These are phyloP conservation scores for Megalopta genalis DNA, from an alignment of 1,140 invertebrate genomes.

Conservation along the genomic window DNA sequence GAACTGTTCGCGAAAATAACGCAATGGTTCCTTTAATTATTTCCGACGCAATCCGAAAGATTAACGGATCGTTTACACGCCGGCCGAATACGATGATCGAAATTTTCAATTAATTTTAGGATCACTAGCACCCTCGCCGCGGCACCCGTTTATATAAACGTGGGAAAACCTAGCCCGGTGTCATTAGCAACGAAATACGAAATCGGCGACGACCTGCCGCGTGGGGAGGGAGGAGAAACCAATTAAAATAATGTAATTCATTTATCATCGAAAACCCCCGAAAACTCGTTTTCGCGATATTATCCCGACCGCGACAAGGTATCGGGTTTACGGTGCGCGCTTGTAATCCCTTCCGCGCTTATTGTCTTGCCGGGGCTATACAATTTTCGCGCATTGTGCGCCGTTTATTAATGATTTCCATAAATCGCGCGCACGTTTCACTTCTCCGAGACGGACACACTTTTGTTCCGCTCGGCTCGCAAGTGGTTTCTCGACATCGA, in stretches of 20 bases:
- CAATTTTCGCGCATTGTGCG: background rate
- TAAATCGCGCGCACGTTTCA: background rate
- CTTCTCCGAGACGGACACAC: background rate
- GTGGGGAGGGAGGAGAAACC: slow-evolving; percentile 24
- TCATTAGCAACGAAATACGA: slow-evolving; percentile 8
- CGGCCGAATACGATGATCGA: slow-evolving; percentile 10
- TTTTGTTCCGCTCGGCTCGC: background rate
- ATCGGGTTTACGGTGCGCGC: background rate
- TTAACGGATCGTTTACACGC: slow-evolving; percentile 37
- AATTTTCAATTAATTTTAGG: slow-evolving; percentile 44
- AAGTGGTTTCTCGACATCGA: background rate
- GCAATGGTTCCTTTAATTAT: background rate
- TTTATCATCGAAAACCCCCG: background rate
- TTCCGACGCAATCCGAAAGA: background rate
- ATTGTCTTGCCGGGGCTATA: background rate
- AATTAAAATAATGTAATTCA: slow-evolving; percentile 53
- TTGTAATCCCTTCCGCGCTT: slow-evolving; percentile 9
- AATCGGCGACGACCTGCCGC: background rate
- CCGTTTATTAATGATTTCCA: background rate
- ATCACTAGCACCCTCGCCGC: too few relatives aligned
- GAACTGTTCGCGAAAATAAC: background rate
- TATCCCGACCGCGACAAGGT: background rate
- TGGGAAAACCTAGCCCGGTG: slow-evolving; percentile 22
- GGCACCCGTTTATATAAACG: slow-evolving; percentile 15
- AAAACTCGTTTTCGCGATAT: slow-evolving; percentile 26